Conservation (phyloP, 2,888 invertebrate species). For the Agelastica alni region DNA sequence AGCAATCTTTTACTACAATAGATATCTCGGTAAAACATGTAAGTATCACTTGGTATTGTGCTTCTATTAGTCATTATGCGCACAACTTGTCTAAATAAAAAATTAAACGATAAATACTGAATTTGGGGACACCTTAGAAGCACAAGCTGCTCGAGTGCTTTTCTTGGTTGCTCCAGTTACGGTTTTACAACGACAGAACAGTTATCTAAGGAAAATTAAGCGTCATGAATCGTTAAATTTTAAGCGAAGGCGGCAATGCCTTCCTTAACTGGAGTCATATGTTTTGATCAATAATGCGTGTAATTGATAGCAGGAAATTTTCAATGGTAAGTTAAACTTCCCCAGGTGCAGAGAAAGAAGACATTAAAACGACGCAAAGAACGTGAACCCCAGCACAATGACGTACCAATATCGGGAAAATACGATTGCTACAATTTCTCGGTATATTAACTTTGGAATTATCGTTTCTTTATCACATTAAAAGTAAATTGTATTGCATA, state of each 20-base stretch:
- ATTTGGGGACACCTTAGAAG: background rate
- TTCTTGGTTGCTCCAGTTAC: background rate
- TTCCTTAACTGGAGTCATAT: conserved; percentile 36
- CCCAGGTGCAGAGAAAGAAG: conserved; percentile 19
- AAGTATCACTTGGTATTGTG: too few relatives aligned
- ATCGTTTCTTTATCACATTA: too few relatives aligned
- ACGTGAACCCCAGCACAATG: background rate
- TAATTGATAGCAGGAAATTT: conserved; percentile 39
- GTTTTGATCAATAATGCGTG: conserved; percentile 45
- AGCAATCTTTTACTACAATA: background rate
- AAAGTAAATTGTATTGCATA: too few relatives aligned
- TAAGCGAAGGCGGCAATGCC: conserved; percentile 30
- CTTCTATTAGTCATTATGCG: too few relatives aligned
- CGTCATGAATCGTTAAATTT: conserved; percentile 38
- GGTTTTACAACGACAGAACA: background rate
- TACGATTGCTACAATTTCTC: too few relatives aligned
- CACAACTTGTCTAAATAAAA: too few relatives aligned
- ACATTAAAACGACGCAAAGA: conserved; percentile 16
- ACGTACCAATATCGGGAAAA: too few relatives aligned
- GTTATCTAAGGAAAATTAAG: conserved; percentile 34
- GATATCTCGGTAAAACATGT: too few relatives aligned
- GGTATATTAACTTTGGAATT: too few relatives aligned
- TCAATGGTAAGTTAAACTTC: conserved; percentile 25
- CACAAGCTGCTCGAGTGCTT: conserved; percentile 10
- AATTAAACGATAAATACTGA: background rate